Percentiles rank a stretch among this genome's conserved stretches.
phyloP scores from a whole-genome alignment of 1,140 invertebrate genomes.

The Drosophila rufa region DNA sequence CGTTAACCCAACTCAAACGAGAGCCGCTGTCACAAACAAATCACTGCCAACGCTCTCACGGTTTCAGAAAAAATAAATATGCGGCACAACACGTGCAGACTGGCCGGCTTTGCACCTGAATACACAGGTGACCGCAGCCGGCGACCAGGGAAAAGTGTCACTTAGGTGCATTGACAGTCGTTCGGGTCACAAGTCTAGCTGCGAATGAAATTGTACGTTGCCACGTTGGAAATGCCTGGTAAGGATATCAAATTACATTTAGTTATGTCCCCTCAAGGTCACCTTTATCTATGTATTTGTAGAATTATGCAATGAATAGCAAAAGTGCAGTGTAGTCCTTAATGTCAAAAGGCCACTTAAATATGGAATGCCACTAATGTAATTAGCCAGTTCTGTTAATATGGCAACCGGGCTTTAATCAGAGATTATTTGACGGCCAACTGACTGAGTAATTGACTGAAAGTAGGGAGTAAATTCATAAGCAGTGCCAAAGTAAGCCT shows the following conservation, averaged over 20 bases:
- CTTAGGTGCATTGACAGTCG: conserved; percentile 37
- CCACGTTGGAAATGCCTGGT: too few relatives aligned
- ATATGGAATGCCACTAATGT: not conserved
- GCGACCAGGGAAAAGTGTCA: conserved; percentile 11
- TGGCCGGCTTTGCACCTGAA: conserved; percentile 1
- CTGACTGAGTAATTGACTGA: not conserved
- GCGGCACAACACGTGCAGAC: conserved; percentile 47
- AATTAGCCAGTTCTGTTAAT: conserved; percentile 10
- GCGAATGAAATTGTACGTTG: not conserved
- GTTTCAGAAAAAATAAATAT: conserved; percentile 8
- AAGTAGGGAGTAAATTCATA: conserved; percentile 8
- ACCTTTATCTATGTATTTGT: not conserved
- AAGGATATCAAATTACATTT: not conserved
- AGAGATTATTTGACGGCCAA: not conserved
- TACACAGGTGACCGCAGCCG: conserved; percentile 25
- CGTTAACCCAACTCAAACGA: conserved; percentile 13
- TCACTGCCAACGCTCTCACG: conserved; percentile 8
- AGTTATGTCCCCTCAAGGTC: too few relatives aligned
- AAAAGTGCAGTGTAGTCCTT: too few relatives aligned
- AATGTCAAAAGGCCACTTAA: too few relatives aligned
- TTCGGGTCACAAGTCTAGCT: not conserved
- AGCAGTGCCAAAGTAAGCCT: conserved; percentile 20
- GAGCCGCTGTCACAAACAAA: conserved; percentile 34
- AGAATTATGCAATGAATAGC: too few relatives aligned
- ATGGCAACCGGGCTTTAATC: not conserved